Base-by-base conservation (phyloP, 1,140 invertebrate genomes). In the Papilio helenus region DNA sequence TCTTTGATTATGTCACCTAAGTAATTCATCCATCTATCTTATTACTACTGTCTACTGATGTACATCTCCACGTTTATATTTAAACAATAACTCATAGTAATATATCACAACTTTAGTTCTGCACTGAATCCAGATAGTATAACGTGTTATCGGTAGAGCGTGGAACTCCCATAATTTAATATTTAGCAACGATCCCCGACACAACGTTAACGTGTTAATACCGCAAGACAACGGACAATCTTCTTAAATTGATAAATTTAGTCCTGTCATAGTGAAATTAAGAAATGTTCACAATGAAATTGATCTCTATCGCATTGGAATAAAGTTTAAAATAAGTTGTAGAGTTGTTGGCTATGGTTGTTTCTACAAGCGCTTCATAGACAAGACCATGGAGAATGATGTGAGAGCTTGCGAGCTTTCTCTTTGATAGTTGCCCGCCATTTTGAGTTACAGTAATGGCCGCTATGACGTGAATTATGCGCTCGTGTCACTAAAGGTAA, bases 371-470 rank as follows among this genome's bases (percentile, higher is more conserved):
- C 84, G 83, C 83, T 82, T 84, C 87, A 88, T 89, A 90, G 89
- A 90, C 86, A 88, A 90, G 83, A 89, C 88, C 89, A 90, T 86
- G 87, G 91, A 94, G 92, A 93, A 94, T 94, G 91, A 93, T 94
- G 91, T 92, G 93, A 93, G 92, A 92, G 90, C 87, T 88, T 80
- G 87, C 88, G 84, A 88, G 91, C 93, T 94, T 94, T 94, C 93
- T 90, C 93, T 94, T 92, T 94, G 92, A 94, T 93, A 92, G 87
- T 88, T 90, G 84, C 79, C 92, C 93, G 93, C 93, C 91, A 93
- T 93, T 94, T 93, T 94, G 91, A 94, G 83, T 93, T 94, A 93
- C 92, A 92, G 88, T 93, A 93, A 94, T 94, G 90, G 91, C 81
- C 81, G 84, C 82, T 87, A 84, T 89, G 90, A 90, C 89, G 87